Base-by-base conservation (phyloP, 2,888 invertebrate genomes). In the Atherix ibis region DNA sequence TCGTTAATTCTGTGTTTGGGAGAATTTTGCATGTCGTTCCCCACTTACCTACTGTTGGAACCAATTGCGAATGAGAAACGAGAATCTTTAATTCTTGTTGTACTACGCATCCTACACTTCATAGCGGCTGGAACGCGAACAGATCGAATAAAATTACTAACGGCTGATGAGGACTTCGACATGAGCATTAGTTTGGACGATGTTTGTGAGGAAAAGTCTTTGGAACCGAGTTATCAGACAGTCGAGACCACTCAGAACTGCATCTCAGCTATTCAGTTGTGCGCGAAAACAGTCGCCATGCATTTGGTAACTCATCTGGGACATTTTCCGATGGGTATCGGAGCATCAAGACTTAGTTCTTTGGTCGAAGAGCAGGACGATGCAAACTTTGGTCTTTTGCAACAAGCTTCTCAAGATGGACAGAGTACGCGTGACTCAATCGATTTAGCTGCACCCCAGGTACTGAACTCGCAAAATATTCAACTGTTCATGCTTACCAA, bases 361-460 rank as follows among this genome's bases (percentile, higher is more conserved):
- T 67, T 83, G 48, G 89, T 94, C 10, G 83, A 84, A 45, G 95
- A 95, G 59, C 78, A 88, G 48, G 91, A 94, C 57, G 94, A 95
- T 60, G 71, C 82, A 5, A 40, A 42, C 26, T 31, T 41, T 16
- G 18, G 14, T 18, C 18, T 39, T 16, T 25, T 41, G 6, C 41
- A 41, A 15, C 34, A 33, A 19, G 18, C 33, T 8, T 31, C 31
- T 8, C 25, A 33, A 22, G 33, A 39, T 9, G 28, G 14, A 10
- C 19, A 31, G 8, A 8, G 26, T 18, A 26, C 18, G 4, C 49
- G 56, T 6, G 58, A 57, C 38, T 59, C 59, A 0, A 47, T 56
- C n/a, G 85, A 85, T 52, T 77, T 91, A 45, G 66, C 85, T 16
- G 76, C 79, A 3, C 73, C 82, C 1, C 76, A 78, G 37, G 79